phyloP scores from a whole-genome alignment of 2,113 vertebrate genomes.

The Rhineura floridana region DNA sequence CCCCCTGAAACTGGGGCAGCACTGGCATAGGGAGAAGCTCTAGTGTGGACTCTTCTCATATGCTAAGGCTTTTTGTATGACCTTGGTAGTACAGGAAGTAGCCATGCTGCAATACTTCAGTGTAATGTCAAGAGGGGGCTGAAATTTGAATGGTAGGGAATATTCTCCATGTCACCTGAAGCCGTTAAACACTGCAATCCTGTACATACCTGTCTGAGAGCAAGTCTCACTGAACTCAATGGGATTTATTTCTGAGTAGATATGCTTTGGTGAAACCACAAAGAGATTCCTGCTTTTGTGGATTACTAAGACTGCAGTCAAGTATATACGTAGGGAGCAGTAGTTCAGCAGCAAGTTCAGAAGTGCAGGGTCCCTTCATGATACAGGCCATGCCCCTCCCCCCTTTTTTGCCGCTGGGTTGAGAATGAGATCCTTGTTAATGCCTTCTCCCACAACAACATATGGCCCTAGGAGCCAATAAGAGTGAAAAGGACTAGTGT shows the following conservation, averaged over 20 bases:
- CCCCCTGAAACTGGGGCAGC: background rate
- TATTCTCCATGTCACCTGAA: background rate
- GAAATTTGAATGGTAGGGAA: background rate
- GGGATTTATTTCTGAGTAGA: background rate
- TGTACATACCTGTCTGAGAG: background rate
- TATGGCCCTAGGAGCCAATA: too few relatives aligned
- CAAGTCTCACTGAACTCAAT: too few relatives aligned
- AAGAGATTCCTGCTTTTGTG: background rate
- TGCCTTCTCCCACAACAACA: too few relatives aligned
- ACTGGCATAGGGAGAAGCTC: background rate
- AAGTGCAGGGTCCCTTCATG: too few relatives aligned
- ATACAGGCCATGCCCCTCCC: too few relatives aligned
- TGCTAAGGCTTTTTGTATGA: background rate
- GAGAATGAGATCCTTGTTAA: too few relatives aligned
- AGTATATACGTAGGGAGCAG: too few relatives aligned
- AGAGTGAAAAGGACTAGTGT: too few relatives aligned
- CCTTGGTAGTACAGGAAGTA: background rate
- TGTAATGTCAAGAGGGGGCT: background rate
- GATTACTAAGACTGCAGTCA: too few relatives aligned
- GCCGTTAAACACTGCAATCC: background rate
- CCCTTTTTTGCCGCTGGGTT: too few relatives aligned
- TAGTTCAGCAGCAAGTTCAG: too few relatives aligned
- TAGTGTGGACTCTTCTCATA: too few relatives aligned
- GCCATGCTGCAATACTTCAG: background rate
- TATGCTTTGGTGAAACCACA: background rate